Evolutionary conservation across 1,140 invertebrate species (phyloP), one percentile per base, ranked within the genome.

Genomic region (Eriocheir sinensis): DNA sequence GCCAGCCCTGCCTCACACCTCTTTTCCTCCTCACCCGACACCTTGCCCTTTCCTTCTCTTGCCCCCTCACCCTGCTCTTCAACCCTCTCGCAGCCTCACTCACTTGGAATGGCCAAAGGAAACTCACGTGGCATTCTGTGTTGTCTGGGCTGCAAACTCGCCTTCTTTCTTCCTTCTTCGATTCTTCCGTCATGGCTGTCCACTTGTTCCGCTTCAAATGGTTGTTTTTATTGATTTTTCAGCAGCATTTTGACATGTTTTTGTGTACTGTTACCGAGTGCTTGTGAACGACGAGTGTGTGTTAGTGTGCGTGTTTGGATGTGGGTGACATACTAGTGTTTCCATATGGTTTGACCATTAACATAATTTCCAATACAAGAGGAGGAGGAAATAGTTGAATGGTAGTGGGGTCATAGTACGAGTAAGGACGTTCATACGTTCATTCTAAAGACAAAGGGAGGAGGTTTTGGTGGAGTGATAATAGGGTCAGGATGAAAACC

Each of bases 71-170:
- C 27, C 60, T 72, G 60, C 60, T 72, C 60, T 21, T 27, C 44
- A 48, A 8, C 21, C 60, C n/a, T 72, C 17, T 12, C n/a, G 60
- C 60, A 72, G 60, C 60, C 60, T 72, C 60, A 72, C 60, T 72
- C 60, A 21, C n/a, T 72, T n/a, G 21, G n/a, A 21, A 72, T 72
- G 60, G 21, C 60, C 60, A 72, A n/a, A 72, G 27, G 27, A 53
- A 53, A 53, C 48, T 12, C 60, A 72, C 60, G n/a, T n/a, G 60
- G 21, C 60, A 72, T 72, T 72, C 60, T 72, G 60, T 53, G 8
- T n/a, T 72, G 60, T 72, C 60, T n/a, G 27, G 60, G n/a, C 60
- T n/a, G 60, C 60, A 72, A n/a, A 72, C 60, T n/a, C 60, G 60
- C 60, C 60, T 21, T 72, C 60, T 72, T 8, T 72, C 2, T 72